A percentile compares a stretch with the other conserved stretches of the same genome.
Conservation (phyloP, 2,797 vertebrate species). For the Gymnoscopelus microlampas region DNA sequence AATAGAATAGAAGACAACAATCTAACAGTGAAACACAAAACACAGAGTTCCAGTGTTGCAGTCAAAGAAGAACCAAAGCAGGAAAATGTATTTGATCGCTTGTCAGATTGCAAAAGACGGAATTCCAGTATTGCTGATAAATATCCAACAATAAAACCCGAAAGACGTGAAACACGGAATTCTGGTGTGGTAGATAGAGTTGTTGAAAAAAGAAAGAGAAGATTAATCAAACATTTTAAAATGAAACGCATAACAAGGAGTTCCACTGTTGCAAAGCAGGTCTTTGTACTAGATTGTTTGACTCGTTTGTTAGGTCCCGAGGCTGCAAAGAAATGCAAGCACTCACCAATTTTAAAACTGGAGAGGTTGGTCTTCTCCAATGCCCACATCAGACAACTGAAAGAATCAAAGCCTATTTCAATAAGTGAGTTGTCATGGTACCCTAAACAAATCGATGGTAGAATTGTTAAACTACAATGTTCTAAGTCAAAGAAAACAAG, state of each 20-base stretch:
- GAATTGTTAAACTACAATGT: background rate
- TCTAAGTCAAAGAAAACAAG: conserved; percentile 8
- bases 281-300: too few relatives aligned
- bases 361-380: conserved; percentile 44
- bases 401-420: conserved; percentile 15
- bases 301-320: background rate
- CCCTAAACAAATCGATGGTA: background rate
- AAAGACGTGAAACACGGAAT: background rate
- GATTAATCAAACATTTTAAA: background rate
- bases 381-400: conserved; percentile 16
- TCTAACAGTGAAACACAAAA: conserved; percentile 6
- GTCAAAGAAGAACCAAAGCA: background rate
- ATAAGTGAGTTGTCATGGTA: conserved; percentile 16
- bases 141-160: conserved; percentile 1
- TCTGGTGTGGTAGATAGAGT: too few relatives aligned
- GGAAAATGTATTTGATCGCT: too few relatives aligned
- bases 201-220: background rate
- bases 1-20: background rate
- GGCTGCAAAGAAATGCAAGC: background rate
- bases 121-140: background rate
- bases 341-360: conserved; percentile 40
- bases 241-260: conserved; percentile 1
- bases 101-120: conserved; percentile 21
- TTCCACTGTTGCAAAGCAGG: background rate
- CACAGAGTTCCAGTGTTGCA: background rate